Evolutionary conservation across 2,113 vertebrate genomes (phyloP).

Genomic region (Paradoxurus hermaphroditus): DNA sequence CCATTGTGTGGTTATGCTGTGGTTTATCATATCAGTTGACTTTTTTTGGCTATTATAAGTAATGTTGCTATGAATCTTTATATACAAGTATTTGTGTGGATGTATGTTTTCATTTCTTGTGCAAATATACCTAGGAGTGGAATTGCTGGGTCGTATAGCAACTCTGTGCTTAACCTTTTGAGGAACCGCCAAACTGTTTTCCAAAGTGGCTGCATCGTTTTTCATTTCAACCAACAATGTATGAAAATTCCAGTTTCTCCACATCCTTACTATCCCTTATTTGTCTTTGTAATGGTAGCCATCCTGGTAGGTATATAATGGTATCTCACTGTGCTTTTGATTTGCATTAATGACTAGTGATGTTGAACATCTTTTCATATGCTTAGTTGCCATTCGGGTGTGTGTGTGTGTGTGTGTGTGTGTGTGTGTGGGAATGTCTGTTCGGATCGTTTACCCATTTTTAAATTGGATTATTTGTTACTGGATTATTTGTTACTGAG

Average conservation of each 20-base stretch:
- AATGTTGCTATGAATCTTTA: not conserved
- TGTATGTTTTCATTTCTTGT: not conserved
- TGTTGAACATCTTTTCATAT: not conserved
- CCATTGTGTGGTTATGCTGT: not conserved
- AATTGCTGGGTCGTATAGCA: not conserved
- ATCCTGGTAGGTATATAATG: not conserved
- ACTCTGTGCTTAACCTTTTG: not conserved
- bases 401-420: too few relatives aligned
- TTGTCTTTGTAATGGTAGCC: not conserved
- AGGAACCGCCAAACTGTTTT: not conserved
- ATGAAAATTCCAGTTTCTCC: not conserved
- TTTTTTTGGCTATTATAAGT: not conserved
- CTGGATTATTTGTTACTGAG: not conserved
- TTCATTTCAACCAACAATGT: not conserved
- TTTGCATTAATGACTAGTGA: not conserved
- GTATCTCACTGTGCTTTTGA: not conserved
- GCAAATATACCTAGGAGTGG: not conserved
- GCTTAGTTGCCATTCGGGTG: not conserved
- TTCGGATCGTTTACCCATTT: not conserved
- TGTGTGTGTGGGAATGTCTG: not conserved
- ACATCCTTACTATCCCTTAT: not conserved
- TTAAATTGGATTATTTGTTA: not conserved
- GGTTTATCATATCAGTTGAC: not conserved
- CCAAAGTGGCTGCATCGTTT: not conserved
- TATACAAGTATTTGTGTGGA: not conserved